Conservation (phyloP, 2,888 invertebrate genomes). For the Torymus texanus region DNA sequence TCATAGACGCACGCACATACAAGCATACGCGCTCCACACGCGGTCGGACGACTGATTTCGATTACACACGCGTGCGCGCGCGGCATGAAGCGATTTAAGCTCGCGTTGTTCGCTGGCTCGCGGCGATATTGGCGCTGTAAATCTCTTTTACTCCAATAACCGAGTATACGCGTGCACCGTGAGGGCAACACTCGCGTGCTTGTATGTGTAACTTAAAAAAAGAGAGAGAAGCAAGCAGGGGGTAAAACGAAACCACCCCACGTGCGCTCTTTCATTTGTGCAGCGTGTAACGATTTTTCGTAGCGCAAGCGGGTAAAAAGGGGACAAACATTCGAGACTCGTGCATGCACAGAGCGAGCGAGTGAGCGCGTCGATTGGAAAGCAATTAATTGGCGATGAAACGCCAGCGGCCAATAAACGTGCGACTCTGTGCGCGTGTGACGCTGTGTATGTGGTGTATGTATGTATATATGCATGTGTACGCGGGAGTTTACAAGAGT, state of each 20-base stretch:
- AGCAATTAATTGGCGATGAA: constrained; percentile 43
- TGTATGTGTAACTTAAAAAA: too few species aligned
- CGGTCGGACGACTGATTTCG: constrained; percentile 19
- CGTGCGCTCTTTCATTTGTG: constrained; percentile 13
- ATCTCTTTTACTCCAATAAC: constrained; percentile 41
- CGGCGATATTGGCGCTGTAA: constrained; percentile 40
- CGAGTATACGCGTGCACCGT: background rate
- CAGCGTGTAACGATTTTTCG: constrained; percentile 27
- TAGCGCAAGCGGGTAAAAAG: background rate
- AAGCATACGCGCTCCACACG: background rate
- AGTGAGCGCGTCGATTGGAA: constrained; percentile 32
- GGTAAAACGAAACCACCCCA: too few species aligned
- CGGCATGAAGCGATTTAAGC: background rate
- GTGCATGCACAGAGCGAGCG: background rate
- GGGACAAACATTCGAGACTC: background rate
- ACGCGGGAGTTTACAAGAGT: constrained; percentile 1
- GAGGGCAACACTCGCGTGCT: background rate
- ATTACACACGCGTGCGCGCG: constrained; percentile 11
- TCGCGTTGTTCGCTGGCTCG: background rate
- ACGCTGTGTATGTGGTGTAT: background rate
- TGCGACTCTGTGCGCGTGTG: background rate
- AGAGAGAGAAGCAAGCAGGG: background rate
- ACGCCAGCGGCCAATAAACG: constrained; percentile 1
- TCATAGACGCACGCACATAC: background rate
- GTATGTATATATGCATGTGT: background rate